phyloP scores from a whole-genome alignment of 2,797 vertebrate genomes.

The Geotrypetes seraphini region DNA sequence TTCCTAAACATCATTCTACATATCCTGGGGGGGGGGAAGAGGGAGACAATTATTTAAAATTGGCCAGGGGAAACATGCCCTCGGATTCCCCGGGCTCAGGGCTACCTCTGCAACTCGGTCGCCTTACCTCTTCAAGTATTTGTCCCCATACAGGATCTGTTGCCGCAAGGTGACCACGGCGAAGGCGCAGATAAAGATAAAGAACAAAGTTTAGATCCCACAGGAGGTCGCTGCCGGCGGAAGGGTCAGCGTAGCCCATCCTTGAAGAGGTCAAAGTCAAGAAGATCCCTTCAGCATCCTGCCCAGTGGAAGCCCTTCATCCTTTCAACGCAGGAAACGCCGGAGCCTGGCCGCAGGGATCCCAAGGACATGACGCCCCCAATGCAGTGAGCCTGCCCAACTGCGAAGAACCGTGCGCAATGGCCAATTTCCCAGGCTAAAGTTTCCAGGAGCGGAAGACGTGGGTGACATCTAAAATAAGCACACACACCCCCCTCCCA shows the following conservation, averaged over 20 bases:
- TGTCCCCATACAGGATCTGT: conserved; percentile 91
- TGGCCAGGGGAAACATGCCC: too few species aligned
- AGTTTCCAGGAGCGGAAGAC: conserved; percentile 40
- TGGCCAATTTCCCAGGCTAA: conserved; percentile 28
- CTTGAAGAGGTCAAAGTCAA: conserved; percentile 8
- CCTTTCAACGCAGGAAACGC: conserved; percentile 12
- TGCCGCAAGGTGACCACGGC: conserved; percentile 92
- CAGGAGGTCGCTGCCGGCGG: conserved; percentile 79
- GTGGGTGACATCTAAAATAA: conserved; percentile 33
- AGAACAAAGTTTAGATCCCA: conserved; percentile 92
- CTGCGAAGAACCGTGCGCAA: not conserved
- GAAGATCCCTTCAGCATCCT: not conserved
- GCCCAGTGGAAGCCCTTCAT: conserved; percentile 10
- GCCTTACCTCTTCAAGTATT: conserved; percentile 94
- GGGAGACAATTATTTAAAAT: too few species aligned
- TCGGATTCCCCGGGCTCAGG: too few species aligned
- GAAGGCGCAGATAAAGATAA: conserved; percentile 97
- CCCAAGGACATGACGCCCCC: conserved; percentile 26
- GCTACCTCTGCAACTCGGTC: too few species aligned
- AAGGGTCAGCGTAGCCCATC: conserved; percentile 90
- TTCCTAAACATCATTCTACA: too few species aligned
- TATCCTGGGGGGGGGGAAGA: too few species aligned
- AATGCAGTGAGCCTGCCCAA: not conserved
- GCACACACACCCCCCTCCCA: too few species aligned
- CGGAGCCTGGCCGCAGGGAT: not conserved